Evolutionary conservation across 2,797 vertebrate genomes (phyloP).

Genomic region (Rhinella marina): DNA sequence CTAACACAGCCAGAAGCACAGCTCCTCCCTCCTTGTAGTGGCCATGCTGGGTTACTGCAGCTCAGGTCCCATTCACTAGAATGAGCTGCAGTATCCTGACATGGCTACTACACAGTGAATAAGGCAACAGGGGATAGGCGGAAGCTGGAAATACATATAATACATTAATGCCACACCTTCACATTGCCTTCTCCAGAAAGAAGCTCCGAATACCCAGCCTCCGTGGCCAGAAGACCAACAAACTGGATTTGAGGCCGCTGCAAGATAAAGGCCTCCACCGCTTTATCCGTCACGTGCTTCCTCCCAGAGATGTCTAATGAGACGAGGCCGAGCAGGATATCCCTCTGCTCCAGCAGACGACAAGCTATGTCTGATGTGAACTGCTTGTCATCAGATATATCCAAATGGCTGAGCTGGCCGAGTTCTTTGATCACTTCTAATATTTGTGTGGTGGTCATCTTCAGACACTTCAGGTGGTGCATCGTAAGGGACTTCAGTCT

Average conservation of each 20-base stretch:
- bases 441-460: slow-evolving; percentile 96
- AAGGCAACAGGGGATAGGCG: background rate
- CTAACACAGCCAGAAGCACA: no score
- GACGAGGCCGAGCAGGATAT: slow-evolving; percentile 87
- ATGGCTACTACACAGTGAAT: no score
- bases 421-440: slow-evolving; percentile 85
- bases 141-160: no score
- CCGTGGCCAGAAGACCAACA: slow-evolving; percentile 93
- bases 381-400: slow-evolving; percentile 98
- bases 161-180: slow-evolving; percentile 79
- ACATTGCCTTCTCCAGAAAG: slow-evolving; percentile 91
- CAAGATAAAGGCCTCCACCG: slow-evolving; percentile 88
- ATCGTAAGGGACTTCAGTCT: slow-evolving; percentile 94
- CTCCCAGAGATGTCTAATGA: slow-evolving; percentile 95
- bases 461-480: slow-evolving; percentile 97
- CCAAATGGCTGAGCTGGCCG: slow-evolving; percentile 86
- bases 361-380: slow-evolving; percentile 97
- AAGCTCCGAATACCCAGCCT: slow-evolving; percentile 94
- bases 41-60: no score
- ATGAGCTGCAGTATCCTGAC: no score
- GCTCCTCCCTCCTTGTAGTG: no score
- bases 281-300: slow-evolving; percentile 92
- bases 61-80: no score
- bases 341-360: slow-evolving; percentile 89
- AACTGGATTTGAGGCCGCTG: slow-evolving; percentile 96